phyloP scores from a whole-genome alignment of 2,113 vertebrate species.

The Hydrochoerus hydrochaeris region DNA sequence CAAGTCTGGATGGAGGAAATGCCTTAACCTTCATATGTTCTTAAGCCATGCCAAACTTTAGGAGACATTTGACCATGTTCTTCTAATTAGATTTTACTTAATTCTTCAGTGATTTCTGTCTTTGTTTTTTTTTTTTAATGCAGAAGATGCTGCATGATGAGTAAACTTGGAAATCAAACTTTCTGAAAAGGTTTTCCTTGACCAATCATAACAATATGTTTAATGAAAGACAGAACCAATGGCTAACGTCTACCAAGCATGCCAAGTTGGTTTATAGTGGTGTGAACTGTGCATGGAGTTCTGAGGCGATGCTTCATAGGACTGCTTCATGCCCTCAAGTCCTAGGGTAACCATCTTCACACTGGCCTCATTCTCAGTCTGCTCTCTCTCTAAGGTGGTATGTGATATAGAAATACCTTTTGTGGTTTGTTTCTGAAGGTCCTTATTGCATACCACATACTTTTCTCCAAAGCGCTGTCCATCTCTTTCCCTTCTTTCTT shows the following conservation, averaged over 20 bases:
- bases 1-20: conserved; percentile 16
- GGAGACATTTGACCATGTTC: conserved; percentile 59
- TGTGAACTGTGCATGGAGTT: neutral
- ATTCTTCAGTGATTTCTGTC: conserved; percentile 45
- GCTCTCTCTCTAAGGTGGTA: neutral
- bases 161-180: neutral
- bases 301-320: neutral
- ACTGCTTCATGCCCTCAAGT: neutral
- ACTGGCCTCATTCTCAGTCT: neutral
- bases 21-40: neutral
- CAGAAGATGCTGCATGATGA: conserved; percentile 15
- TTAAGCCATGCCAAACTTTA: conserved; percentile 27
- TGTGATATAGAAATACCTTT: neutral
- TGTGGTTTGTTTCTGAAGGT: neutral
- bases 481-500: neutral
- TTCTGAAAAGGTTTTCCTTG: conserved; percentile 43
- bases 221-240: neutral
- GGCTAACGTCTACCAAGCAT: neutral
- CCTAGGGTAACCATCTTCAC: neutral
- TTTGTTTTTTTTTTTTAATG: neutral
- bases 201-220: neutral
- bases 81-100: conserved; percentile 73
- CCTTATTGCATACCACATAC: neutral
- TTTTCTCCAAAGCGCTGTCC: neutral
- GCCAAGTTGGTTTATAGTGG: neutral